phyloP scores from a whole-genome alignment of 1,140 invertebrate genomes.

The Leptoteleia sp. region DNA sequence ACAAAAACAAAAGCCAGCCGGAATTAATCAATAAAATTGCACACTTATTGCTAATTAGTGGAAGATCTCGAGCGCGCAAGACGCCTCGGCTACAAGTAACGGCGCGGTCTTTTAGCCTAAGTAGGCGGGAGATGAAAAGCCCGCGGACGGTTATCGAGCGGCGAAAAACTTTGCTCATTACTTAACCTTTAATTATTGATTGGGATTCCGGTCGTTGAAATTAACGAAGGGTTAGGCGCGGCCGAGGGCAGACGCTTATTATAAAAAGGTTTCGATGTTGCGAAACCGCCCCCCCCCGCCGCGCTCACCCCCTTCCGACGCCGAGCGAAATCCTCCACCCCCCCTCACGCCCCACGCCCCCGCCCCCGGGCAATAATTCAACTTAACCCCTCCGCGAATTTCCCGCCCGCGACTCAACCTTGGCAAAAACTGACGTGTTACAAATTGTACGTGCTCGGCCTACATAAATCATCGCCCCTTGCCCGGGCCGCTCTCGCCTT shows the following conservation, averaged over 20 bases:
- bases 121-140: constrained; percentile 39
- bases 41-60: constrained; percentile 48
- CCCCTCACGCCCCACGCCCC: background rate
- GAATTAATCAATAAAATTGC: constrained; percentile 32
- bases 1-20: too few relatives aligned
- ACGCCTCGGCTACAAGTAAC: constrained; percentile 8
- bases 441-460: constrained; percentile 76
- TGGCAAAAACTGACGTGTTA: constrained; percentile 77
- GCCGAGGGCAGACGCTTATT: constrained; percentile 8
- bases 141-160: constrained; percentile 20
- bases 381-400: constrained; percentile 51
- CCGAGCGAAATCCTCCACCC: too few relatives aligned
- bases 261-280: constrained; percentile 50
- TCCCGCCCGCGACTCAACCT: constrained; percentile 30
- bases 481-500: constrained; percentile 7
- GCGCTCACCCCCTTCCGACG: constrained; percentile 37
- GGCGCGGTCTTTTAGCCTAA: constrained; percentile 32
- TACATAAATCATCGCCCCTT: constrained; percentile 76
- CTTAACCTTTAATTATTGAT: constrained; percentile 69
- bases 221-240: constrained; percentile 48
- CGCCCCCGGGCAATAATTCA: constrained; percentile 72
- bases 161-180: constrained; percentile 68
- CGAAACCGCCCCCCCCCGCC: constrained; percentile 10
- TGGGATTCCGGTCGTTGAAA: constrained; percentile 46
- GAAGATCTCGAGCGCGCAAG: constrained; percentile 11